phyloP scores from a whole-genome alignment of 2,888 invertebrate species.

The Andrena dorsata region DNA sequence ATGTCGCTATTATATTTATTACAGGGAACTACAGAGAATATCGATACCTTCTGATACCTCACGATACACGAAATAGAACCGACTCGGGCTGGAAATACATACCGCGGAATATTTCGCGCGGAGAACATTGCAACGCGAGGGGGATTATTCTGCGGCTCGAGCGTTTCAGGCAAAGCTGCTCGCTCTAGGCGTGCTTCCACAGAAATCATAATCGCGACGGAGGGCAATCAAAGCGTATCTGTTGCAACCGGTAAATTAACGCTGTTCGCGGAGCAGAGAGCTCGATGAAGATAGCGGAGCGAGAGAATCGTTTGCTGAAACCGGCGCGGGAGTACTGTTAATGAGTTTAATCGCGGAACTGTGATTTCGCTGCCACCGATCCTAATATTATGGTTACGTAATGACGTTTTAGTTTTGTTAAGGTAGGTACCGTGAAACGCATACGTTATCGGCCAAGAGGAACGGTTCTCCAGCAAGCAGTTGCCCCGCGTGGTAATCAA shows the following conservation, averaged over 20 bases:
- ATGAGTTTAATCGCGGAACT: not conserved
- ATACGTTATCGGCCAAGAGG: not conserved
- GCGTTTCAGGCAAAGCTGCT: not conserved
- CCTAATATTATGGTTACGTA: not conserved
- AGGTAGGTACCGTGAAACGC: not conserved
- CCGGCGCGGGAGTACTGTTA: not conserved
- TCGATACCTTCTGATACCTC: too few species aligned
- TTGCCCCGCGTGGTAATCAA: slow-evolving; percentile 34
- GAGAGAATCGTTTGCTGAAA: not conserved
- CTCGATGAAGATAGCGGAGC: slow-evolving; percentile 2
- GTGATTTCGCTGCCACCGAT: not conserved
- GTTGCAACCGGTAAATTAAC: slow-evolving; percentile 22
- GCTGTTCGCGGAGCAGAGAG: not conserved
- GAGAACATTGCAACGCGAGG: not conserved
- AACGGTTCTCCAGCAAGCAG: slow-evolving; percentile 22
- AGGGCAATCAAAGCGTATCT: slow-evolving; percentile 15
- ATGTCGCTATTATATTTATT: too few species aligned
- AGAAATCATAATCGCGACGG: slow-evolving; percentile 8
- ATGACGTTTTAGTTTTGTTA: slow-evolving; percentile 11
- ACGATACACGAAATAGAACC: not conserved
- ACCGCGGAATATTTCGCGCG: not conserved
- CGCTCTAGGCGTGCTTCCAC: not conserved
- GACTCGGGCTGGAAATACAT: not conserved
- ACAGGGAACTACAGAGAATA: too few species aligned
- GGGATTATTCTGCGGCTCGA: slow-evolving; percentile 2